Percentiles rank a stretch among this genome's conserved stretches.
phyloP scores from a whole-genome alignment of 2,797 vertebrate genomes.

The Xenops minutus region DNA sequence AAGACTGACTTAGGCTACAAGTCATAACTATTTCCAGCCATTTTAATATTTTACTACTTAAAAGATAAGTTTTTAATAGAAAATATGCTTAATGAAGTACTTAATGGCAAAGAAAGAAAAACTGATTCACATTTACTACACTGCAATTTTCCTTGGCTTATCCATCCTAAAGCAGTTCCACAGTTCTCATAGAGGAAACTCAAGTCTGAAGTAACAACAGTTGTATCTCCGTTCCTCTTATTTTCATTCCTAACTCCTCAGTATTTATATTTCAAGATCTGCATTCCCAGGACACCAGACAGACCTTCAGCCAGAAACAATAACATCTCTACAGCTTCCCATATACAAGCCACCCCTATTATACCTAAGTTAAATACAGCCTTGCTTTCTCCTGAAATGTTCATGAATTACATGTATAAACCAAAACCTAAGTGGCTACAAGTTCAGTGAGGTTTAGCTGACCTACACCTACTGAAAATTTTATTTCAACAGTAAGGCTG shows the following conservation, averaged over 20 bases:
- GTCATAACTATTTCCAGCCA: not conserved
- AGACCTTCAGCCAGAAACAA: not conserved
- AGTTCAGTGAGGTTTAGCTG: not conserved
- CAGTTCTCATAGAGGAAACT: not conserved
- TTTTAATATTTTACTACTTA: not conserved
- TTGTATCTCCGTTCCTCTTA: not conserved
- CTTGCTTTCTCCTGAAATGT: not conserved
- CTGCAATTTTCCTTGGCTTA: not conserved
- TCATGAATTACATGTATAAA: rapidly evolving
- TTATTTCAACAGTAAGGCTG: not conserved
- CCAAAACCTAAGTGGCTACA: not conserved
- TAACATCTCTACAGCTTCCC: not conserved
- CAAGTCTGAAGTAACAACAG: not conserved
- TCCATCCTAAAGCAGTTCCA: not conserved
- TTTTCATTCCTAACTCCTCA: not conserved
- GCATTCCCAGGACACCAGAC: not conserved
- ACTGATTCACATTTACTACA: not conserved
- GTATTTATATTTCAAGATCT: not conserved
- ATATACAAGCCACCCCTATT: not conserved
- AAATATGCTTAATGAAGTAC: not conserved
- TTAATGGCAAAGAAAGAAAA: not conserved
- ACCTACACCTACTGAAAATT: not conserved
- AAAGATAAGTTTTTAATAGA: not conserved
- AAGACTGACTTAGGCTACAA: not conserved
- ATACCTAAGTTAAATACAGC: not conserved